Evolutionary conservation across 37 sponge, comb jelly and placozoan species (phyloP).

Genomic region (Tethya wilhelma): DNA sequence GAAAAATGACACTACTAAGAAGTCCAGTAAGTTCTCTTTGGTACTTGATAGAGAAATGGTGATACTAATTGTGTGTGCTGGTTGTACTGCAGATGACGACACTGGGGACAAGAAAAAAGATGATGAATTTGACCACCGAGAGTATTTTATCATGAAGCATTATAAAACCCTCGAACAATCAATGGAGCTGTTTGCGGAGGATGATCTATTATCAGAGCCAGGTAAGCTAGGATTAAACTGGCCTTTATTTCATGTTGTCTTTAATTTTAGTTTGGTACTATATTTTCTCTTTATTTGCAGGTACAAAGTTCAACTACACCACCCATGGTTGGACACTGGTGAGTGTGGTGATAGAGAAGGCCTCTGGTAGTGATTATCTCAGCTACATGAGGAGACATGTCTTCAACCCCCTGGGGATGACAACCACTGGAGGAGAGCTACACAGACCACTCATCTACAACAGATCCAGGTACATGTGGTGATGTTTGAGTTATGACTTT

Average conservation of each 20-base stretch:
- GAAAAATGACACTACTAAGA: constrained; percentile 14
- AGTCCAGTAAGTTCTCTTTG: not conserved
- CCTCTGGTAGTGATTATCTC: constrained; percentile 53
- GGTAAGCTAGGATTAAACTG: constrained; percentile 29
- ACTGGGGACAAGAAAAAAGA: constrained; percentile 2
- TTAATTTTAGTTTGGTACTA: too few species aligned
- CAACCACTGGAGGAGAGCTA: constrained; percentile 47
- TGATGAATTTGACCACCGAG: constrained; percentile 19
- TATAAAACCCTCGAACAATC: constrained; percentile 64
- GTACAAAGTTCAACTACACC: constrained; percentile 73
- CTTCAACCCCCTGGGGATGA: constrained; percentile 62
- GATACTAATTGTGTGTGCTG: not conserved
- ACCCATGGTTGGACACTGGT: constrained; percentile 90
- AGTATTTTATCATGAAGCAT: constrained; percentile 59
- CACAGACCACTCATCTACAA: constrained; percentile 48
- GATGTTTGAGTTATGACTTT: too few species aligned
- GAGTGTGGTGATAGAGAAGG: constrained; percentile 87
- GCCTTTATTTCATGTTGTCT: too few species aligned
- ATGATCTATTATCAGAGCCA: constrained; percentile 67
- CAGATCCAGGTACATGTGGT: constrained; percentile 67
- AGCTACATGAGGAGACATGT: constrained; percentile 64
- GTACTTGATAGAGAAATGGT: not conserved
- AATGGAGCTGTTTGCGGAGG: constrained; percentile 72
- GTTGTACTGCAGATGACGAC: not conserved
- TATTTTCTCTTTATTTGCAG: constrained; percentile 16